Conservation (phyloP, 2,888 invertebrate genomes). For the Pardosa pseudoannulata region DNA sequence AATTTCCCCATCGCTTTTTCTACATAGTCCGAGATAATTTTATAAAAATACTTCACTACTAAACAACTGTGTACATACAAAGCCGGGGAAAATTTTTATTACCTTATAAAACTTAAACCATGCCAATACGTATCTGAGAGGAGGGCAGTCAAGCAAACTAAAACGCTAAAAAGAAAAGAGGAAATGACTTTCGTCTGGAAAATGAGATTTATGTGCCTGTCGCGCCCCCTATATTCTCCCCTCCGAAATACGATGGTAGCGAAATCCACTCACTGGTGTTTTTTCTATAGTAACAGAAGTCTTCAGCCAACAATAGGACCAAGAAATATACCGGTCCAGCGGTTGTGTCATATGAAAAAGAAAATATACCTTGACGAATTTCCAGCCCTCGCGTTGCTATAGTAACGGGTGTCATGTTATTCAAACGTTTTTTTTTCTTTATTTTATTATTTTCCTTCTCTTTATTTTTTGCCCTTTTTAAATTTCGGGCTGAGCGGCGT, state of each 20-base stretch:
- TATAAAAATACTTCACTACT: no score
- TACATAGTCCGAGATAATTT: no score
- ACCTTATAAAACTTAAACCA: not conserved
- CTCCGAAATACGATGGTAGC: not conserved
- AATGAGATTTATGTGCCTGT: not conserved
- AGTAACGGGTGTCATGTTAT: not conserved
- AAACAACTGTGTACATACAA: no score
- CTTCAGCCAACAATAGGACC: not conserved
- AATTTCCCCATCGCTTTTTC: no score
- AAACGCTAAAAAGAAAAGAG: not conserved
- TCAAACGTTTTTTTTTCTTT: not conserved
- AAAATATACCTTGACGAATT: not conserved
- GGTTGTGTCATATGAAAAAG: not conserved
- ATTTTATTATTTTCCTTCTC: no score
- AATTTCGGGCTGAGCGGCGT: not conserved
- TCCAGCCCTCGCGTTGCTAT: not conserved
- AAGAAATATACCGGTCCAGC: conserved; percentile 3
- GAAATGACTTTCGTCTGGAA: not conserved
- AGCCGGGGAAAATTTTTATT: not conserved
- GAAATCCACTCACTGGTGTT: not conserved
- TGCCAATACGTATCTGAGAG: not conserved
- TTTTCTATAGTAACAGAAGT: not conserved
- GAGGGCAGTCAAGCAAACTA: not conserved
- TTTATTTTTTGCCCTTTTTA: no score
- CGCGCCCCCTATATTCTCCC: not conserved